Evolutionary conservation across 2,797 vertebrate species (phyloP).

Genomic region (Acrossocheilus wenchowensis): DNA sequence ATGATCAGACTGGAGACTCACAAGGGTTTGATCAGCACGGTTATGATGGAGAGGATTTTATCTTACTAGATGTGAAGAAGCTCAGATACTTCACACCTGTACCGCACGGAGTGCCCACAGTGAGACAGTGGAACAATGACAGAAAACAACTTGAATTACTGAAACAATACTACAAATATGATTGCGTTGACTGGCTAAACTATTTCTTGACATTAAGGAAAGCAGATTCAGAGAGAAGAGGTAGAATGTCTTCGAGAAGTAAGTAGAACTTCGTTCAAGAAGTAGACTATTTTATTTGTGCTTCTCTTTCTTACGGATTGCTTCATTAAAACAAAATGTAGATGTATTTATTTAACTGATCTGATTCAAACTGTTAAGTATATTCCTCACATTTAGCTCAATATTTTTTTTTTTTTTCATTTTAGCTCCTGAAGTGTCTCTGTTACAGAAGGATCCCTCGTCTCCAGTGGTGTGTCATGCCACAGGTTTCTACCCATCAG

Average conservation of each 20-base stretch:
- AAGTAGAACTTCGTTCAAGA: not conserved
- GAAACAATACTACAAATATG: not conserved
- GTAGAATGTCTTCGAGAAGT: not conserved
- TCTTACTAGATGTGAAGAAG: not conserved
- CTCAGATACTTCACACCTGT: not conserved
- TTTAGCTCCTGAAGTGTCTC: conserved; percentile 47
- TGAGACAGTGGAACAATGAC: not conserved
- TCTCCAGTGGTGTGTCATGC: conserved; percentile 62
- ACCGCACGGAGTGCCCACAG: rapidly evolving
- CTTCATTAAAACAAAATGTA: not conserved
- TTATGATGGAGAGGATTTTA: conserved; percentile 3
- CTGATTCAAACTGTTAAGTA: too few relatives aligned
- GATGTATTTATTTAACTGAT: too few relatives aligned
- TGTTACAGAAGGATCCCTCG: conserved; percentile 52
- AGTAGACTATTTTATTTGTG: not conserved
- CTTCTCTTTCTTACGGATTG: not conserved
- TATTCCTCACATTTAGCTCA: not conserved
- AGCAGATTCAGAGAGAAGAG: rapidly evolving
- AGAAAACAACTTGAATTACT: rapidly evolving
- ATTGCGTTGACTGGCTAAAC: not conserved
- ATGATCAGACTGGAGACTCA: not conserved
- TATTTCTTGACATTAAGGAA: rapidly evolving
- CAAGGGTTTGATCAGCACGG: not conserved
- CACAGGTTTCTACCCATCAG: conserved; percentile 67
- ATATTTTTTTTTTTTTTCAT: not conserved